Conservation (phyloP, 2,113 vertebrate species). For the rabbit (Oryctolagus cuniculus) region DNA sequence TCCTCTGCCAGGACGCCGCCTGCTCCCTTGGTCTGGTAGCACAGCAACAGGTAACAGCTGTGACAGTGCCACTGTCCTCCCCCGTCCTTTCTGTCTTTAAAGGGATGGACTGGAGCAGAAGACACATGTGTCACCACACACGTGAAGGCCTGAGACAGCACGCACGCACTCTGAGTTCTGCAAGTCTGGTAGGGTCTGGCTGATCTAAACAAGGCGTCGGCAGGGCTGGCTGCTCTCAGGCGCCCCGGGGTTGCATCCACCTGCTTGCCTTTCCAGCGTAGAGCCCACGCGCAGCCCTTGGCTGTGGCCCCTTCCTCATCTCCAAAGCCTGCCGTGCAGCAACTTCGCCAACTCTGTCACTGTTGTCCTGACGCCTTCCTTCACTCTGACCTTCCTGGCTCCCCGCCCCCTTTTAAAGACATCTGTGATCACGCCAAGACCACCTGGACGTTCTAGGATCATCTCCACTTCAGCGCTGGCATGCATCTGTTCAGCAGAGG, state of each 20-base stretch:
- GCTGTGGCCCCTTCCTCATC: neutral
- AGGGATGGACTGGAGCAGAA: neutral
- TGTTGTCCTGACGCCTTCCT: neutral
- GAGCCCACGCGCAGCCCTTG: neutral
- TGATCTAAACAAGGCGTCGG: rapidly evolving
- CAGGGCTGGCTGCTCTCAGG: neutral
- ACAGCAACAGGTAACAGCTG: too few species aligned
- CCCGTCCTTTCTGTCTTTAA: neutral
- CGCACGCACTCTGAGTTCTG: neutral
- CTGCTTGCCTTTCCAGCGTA: neutral
- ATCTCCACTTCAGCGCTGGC: too few species aligned
- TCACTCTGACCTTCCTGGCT: neutral
- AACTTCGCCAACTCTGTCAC: neutral
- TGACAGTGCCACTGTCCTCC: too few species aligned
- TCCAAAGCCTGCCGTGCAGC: too few species aligned
- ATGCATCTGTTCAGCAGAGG: neutral
- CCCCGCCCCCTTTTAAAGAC: neutral
- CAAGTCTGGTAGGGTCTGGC: rapidly evolving
- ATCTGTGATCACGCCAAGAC: rapidly evolving
- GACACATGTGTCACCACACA: neutral
- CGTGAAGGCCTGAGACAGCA: neutral
- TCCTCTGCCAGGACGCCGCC: too few species aligned
- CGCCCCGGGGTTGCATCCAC: rapidly evolving
- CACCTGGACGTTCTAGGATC: rapidly evolving
- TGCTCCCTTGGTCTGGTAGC: too few species aligned